Conservation (phyloP, 2,888 invertebrate species). For the Euclidia mi region DNA sequence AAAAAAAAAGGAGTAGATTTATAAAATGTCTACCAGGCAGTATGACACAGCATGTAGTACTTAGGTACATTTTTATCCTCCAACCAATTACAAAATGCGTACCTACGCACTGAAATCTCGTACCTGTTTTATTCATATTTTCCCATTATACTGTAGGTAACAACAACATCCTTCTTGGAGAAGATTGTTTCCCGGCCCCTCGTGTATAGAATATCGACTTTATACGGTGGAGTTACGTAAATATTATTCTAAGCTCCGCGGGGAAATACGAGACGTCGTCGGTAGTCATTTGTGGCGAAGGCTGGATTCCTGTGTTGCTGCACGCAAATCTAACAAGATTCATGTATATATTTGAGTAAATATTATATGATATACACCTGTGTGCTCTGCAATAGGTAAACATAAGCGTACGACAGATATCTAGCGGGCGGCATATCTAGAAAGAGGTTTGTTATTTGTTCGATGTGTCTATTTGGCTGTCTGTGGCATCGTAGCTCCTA, state of each 20-base stretch:
- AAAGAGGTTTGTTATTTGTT: too few species aligned
- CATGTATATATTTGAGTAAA: neutral
- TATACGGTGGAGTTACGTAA: slow-evolving; percentile 44
- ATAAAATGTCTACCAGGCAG: too few species aligned
- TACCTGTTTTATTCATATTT: slow-evolving; percentile 38
- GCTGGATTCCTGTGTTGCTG: slow-evolving; percentile 17
- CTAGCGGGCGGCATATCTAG: too few species aligned
- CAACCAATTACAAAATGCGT: neutral
- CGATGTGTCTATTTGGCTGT: too few species aligned
- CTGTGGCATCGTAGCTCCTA: too few species aligned
- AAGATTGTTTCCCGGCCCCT: slow-evolving; percentile 48
- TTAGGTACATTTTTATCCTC: neutral
- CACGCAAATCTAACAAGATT: slow-evolving; percentile 22
- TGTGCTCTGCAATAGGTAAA: too few species aligned
- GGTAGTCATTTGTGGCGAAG: slow-evolving; percentile 39
- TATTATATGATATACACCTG: neutral
- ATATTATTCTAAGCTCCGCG: slow-evolving; percentile 46
- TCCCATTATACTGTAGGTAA: slow-evolving; percentile 34
- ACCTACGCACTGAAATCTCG: neutral
- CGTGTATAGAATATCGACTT: slow-evolving; percentile 47
- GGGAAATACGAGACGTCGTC: slow-evolving; percentile 48
- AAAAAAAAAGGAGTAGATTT: too few species aligned
- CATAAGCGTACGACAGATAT: too few species aligned
- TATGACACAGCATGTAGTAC: too few species aligned
- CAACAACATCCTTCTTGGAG: slow-evolving; percentile 41